Evolutionary conservation across 2,888 invertebrate genomes (phyloP).

Genomic region (Steromphala cineraria): DNA sequence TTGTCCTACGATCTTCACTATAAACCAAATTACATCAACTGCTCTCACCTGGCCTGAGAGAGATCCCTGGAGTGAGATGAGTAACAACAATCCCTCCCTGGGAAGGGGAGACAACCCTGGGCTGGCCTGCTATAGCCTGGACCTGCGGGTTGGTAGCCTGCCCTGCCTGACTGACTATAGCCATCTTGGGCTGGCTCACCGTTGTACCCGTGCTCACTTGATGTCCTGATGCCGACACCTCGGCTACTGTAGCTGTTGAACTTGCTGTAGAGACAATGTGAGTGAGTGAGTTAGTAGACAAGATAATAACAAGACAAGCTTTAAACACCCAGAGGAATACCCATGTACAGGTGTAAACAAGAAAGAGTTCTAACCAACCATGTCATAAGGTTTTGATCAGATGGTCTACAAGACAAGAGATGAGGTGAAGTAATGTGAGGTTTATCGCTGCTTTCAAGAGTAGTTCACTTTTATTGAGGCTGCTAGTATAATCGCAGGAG

Average conservation of each 20-base stretch:
- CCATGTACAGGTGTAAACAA: too few relatives aligned
- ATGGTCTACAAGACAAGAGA: too few relatives aligned
- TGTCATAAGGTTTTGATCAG: too few relatives aligned
- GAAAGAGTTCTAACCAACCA: too few relatives aligned
- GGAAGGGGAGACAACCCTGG: slow-evolving; percentile 53
- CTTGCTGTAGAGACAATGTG: neutral
- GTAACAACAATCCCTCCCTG: slow-evolving; percentile 66
- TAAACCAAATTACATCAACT: neutral
- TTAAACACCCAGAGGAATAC: too few relatives aligned
- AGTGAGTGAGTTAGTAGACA: neutral
- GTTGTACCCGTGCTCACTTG: neutral
- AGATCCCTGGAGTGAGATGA: slow-evolving; percentile 61
- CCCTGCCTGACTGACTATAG: neutral
- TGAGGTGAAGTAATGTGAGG: too few relatives aligned
- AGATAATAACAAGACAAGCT: too few relatives aligned
- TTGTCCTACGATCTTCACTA: too few relatives aligned
- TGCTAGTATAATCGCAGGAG: too few relatives aligned
- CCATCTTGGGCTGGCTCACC: neutral
- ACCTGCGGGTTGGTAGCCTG: slow-evolving; percentile 17
- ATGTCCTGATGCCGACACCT: neutral
- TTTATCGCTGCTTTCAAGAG: too few relatives aligned
- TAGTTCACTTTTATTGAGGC: too few relatives aligned
- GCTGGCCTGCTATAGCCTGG: slow-evolving; percentile 48
- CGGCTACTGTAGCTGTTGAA: neutral
- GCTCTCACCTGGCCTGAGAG: slow-evolving; percentile 54